A percentile compares a stretch with the other conserved stretches of the same genome.
Conservation (phyloP, 1,140 invertebrate genomes). For the Hypsibius dujardini region DNA sequence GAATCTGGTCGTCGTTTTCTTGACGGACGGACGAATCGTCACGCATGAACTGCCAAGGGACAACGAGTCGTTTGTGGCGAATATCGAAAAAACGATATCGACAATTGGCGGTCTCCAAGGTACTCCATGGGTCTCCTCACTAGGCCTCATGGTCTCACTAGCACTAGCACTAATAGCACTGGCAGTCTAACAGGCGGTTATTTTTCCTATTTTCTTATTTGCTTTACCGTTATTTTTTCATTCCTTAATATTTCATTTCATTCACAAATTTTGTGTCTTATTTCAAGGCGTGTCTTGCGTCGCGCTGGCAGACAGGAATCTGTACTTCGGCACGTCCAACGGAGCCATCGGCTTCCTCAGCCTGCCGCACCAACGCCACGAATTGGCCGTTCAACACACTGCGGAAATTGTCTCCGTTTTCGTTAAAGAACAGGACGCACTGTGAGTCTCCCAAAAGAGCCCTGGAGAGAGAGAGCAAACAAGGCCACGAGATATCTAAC, state of each 20-base stretch:
- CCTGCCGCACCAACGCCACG: neutral
- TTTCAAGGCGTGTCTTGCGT: slow-evolving; percentile 2
- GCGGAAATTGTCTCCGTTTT: neutral
- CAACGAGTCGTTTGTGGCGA: neutral
- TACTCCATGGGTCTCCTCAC: slow-evolving; percentile 23
- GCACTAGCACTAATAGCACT: no score
- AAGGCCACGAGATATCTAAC: neutral
- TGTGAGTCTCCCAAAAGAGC: neutral
- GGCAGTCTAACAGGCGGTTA: no score
- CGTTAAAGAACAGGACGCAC: neutral
- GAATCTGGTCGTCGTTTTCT: slow-evolving; percentile 25
- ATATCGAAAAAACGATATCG: slow-evolving; percentile 19
- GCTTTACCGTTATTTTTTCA: no score
- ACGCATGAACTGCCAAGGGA: slow-evolving; percentile 54
- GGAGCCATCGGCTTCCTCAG: neutral
- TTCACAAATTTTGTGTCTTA: neutral
- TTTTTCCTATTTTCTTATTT: no score
- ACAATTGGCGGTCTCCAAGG: slow-evolving; percentile 45
- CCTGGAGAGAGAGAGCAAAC: neutral
- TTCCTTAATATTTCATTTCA: no score
- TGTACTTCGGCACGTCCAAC: slow-evolving; percentile 9
- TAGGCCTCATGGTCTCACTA: no score
- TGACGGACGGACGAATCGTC: slow-evolving; percentile 51
- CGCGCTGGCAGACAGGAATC: slow-evolving; percentile 1
- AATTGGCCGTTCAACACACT: neutral